Percentiles rank a stretch among this genome's conserved stretches.
Conservation (phyloP, 2,113 vertebrate species). For the Lophochroa leadbeateri region DNA sequence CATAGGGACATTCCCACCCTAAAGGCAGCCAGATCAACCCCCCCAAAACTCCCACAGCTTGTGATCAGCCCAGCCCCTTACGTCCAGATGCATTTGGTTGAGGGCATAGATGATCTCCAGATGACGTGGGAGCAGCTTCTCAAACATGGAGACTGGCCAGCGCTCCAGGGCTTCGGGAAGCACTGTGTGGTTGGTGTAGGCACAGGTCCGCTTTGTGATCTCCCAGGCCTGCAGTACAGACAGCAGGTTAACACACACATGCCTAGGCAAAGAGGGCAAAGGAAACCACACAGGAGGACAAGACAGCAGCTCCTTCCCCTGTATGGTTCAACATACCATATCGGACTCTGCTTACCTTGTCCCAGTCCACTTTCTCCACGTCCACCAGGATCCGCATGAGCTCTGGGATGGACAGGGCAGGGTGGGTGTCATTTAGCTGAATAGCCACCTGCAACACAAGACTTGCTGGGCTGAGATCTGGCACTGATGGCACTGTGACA, state of each 20-base stretch:
- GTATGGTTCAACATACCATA: neutral
- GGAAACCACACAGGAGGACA: neutral
- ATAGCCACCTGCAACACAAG: constrained; percentile 83
- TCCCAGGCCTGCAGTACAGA: constrained; percentile 81
- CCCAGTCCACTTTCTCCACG: constrained; percentile 85
- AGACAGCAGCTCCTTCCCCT: neutral
- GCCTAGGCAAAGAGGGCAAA: neutral
- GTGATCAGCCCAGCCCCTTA: constrained; percentile 14
- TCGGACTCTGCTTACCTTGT: constrained; percentile 74
- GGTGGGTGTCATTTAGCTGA: constrained; percentile 89
- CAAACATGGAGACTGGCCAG: constrained; percentile 86
- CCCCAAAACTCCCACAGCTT: neutral
- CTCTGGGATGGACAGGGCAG: constrained; percentile 87
- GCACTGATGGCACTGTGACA: neutral
- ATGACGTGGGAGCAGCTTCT: constrained; percentile 84
- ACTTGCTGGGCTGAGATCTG: neutral
- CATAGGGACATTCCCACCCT: neutral
- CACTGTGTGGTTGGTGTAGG: constrained; percentile 89
- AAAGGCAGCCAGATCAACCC: neutral
- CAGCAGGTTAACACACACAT: rapidly evolving
- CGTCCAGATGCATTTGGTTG: constrained; percentile 85
- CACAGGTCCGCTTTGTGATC: constrained; percentile 84
- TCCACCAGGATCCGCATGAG: constrained; percentile 89
- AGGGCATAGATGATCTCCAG: constrained; percentile 85
- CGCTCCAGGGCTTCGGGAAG: constrained; percentile 88